These are phyloP conservation scores for Aotus griseimembra DNA, from an alignment of 2,797 vertebrate genomes.

Conservation along the genomic window DNA sequence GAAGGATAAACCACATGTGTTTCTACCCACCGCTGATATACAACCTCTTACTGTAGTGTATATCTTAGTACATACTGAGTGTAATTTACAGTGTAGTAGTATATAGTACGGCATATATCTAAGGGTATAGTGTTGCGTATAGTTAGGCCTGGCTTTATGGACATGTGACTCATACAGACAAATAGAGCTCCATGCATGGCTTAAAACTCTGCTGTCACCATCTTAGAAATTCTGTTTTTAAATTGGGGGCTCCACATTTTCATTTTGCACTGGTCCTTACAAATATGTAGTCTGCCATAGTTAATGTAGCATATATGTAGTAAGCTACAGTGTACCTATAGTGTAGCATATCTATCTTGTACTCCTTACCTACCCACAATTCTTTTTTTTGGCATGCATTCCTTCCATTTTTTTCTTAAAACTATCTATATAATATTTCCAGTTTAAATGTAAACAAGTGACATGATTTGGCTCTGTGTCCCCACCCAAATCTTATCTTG, in stretches of 20 bases:
- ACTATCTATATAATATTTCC: background rate
- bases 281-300: background rate
- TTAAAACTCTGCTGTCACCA: background rate
- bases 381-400: constrained; percentile 4
- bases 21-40: background rate
- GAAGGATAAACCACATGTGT: background rate
- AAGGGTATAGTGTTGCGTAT: background rate
- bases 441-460: constrained; percentile 46
- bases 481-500: too few relatives aligned
- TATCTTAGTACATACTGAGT: background rate
- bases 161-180: background rate
- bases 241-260: background rate
- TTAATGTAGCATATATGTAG: background rate
- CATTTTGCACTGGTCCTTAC: background rate
- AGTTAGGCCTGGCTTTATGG: background rate
- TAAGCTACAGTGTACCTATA: background rate
- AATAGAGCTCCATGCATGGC: background rate
- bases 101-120: background rate
- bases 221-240: constrained; percentile 47
- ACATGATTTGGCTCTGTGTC: too few relatives aligned
- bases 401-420: background rate
- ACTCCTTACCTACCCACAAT: background rate
- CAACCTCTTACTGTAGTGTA: background rate
- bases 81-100: background rate
- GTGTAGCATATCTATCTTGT: background rate